Evolutionary conservation across 1,140 invertebrate genomes (phyloP).

Genomic region (Portunus trituberculatus): DNA sequence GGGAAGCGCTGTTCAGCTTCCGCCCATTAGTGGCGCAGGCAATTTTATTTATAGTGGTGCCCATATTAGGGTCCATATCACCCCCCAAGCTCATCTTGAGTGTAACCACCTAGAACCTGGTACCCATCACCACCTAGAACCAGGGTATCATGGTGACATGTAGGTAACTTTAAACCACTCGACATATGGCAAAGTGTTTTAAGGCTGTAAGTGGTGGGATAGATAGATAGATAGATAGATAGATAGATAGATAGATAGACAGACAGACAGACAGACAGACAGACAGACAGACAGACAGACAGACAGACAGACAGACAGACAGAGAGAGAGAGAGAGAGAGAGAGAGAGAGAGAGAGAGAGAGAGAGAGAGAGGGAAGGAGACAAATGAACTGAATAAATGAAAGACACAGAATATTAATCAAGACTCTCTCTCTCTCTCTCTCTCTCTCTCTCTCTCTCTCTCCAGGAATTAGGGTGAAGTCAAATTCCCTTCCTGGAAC

Average conservation of each 20-base stretch:
- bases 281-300: neutral
- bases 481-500: neutral
- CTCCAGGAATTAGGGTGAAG: neutral
- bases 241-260: neutral
- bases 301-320: neutral
- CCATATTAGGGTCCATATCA: no score
- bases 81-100: no score
- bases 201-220: no score
- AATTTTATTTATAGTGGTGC: no score
- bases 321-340: neutral
- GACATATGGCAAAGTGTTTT: no score
- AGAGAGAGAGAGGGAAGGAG: neutral
- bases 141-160: neutral
- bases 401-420: neutral
- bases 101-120: no score
- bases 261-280: neutral
- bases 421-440: constrained; percentile 6
- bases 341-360: neutral
- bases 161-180: no score
- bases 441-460: constrained; percentile 7
- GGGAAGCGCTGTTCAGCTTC: no score
- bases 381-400: neutral
- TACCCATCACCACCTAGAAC: no score
- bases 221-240: neutral
- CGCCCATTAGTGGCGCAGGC: no score